A percentile compares a stretch with the other conserved stretches of the same genome.
phyloP scores from a whole-genome alignment of 2,797 vertebrate genomes.

The Petrocephalus sullivani region DNA sequence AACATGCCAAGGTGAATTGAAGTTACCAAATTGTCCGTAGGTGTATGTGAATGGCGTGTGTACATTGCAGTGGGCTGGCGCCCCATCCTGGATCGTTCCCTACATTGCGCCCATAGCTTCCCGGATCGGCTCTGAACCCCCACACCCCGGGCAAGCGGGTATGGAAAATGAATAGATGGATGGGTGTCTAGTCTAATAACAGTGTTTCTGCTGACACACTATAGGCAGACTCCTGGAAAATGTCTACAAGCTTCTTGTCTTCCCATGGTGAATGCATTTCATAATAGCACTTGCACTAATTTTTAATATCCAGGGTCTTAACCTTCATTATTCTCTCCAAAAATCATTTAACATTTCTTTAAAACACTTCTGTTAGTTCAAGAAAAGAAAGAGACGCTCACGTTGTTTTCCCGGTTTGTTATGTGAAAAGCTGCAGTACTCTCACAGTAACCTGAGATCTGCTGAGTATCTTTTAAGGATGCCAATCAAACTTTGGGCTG shows the following conservation, averaged over 20 bases:
- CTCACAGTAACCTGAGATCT: neutral
- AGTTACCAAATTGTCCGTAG: neutral
- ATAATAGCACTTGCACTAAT: neutral
- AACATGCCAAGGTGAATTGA: neutral
- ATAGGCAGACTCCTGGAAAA: neutral
- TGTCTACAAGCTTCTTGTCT: neutral
- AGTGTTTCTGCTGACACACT: neutral
- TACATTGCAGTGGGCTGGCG: neutral
- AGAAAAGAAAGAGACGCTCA: neutral
- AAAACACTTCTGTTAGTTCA: neutral
- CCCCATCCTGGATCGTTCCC: neutral
- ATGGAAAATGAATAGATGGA: neutral
- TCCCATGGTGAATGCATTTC: neutral
- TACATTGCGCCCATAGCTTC: neutral
- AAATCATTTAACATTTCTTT: neutral
- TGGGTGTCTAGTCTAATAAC: neutral
- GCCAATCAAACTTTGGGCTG: neutral
- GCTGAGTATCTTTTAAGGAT: neutral
- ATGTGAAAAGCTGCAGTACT: neutral
- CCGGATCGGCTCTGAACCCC: neutral
- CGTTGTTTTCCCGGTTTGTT: neutral
- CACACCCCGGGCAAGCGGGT: neutral
- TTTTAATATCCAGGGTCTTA: neutral
- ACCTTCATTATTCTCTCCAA: neutral
- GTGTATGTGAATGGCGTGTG: neutral